Evolutionary conservation across 2,888 invertebrate species (phyloP), one percentile per base, ranked within the genome.

Genomic region (Mantis religiosa): DNA sequence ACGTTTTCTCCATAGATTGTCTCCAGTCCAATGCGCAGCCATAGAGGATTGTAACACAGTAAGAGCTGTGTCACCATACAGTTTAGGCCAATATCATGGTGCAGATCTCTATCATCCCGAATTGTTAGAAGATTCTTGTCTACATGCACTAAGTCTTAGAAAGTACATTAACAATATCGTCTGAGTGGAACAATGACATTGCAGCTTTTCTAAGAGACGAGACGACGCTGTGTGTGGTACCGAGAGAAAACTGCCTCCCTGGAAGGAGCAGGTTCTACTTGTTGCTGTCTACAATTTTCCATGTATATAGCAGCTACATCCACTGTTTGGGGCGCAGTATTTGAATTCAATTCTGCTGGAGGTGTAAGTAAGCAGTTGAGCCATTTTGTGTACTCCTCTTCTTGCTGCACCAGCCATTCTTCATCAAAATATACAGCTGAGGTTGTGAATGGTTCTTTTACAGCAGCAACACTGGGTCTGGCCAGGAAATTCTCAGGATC

Each of bases 21-120:
- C 94, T 98, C 98, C 25, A 98, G 93, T 0, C 97, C 98, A 84
- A 98, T 96, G 87, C 98, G 94, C 88, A 98, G 94, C 98, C 98
- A 98, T 0, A 98, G 93, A 0, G 98, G 97, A 94, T 98, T 98
- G 92, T 98, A 98, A 89, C 96, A 96, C 25, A 98, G 93, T 54
- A 98, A 93, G 88, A 98, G 92, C 90, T 96, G 95, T 91, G 98
- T 94, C 82, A 98, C 95, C 88, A 95, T 94, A 90, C 97, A 96
- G 92, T 98, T 97, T 90, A 97, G 93, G 0, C 95, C 97, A 81
- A 98, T 94, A 93, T 98, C 98, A 88, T 97, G 94, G 92, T 98
- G 97, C 9, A 98, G 93, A 93, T 97, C 96, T 89, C 96, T 95
- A 93, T 98, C 98, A 41, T 94, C 94, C 89, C 98, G 94, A 81